Base-by-base conservation (phyloP, 1,140 invertebrate species). In the Atta texana region DNA sequence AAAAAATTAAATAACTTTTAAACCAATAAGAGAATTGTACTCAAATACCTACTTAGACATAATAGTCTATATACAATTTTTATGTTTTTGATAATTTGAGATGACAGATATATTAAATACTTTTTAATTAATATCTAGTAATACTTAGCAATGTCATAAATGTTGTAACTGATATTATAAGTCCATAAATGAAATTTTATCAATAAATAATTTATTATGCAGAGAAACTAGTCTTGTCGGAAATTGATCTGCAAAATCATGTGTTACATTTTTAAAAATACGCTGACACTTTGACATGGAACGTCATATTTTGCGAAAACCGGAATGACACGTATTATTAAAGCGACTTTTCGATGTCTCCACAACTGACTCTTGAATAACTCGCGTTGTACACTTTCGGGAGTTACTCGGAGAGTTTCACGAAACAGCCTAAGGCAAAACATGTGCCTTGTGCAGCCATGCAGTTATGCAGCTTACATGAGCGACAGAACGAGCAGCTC, bases 361-460 rank as follows among this genome's bases (percentile, higher is more conserved):
- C 14, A 34, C n/a, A 18, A 63, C 39, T 68, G 77, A 75, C 80
- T 64, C 68, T 72, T 55, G 34, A 88, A 61, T 75, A 81, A 88
- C 34, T 75, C 39, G 55, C 39, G 14, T 63, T 61, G 57, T 55
- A n/a, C 34, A 51, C 59, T 86, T 78, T 78, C 57, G 44, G 8
- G 34, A 86, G 57, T 71, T 59, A 77, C 39, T 44, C 28, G 44
- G 85, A 10, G 44, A 88, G 72, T 74, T 78, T 68, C 57, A 49
- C 44, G 57, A 86, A 86, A 86, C 66, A 66, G 84, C 84, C 75
- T 34, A 31, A 69, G 74, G 84, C 84, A 7, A 61, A 51, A 24
- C 28, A 44, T 53, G 49, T 39, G 51, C 39, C 34, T 64, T 59
- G 34, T 57, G 39, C 77, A 71, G 51, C 49, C 64, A 39, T 61